Conservation (phyloP, 2,888 invertebrate species). For the Drosophila mayaguana region DNA sequence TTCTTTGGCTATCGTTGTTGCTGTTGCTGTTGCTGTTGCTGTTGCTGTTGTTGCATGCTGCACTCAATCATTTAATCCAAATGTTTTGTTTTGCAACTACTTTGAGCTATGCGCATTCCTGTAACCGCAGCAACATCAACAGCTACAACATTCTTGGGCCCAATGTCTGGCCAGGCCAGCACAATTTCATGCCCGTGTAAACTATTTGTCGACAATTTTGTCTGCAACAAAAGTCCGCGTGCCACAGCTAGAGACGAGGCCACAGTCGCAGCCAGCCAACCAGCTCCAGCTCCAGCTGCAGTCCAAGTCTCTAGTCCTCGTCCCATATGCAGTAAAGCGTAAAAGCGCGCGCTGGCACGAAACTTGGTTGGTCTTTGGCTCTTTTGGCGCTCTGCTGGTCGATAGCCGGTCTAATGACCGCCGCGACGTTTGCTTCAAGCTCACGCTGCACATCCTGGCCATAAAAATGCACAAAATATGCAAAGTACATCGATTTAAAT, state of each 20-base stretch:
- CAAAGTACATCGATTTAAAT: constrained; percentile 74
- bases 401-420: constrained; percentile 75
- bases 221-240: constrained; percentile 79
- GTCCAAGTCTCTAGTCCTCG: constrained; percentile 9
- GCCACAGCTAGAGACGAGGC: constrained; percentile 49
- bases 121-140: constrained; percentile 48
- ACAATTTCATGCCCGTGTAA: constrained; percentile 84
- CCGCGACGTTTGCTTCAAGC: constrained; percentile 34
- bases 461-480: constrained; percentile 71
- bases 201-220: constrained; percentile 85
- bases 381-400: constrained; percentile 32
- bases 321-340: constrained; percentile 59
- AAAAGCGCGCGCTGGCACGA: constrained; percentile 66
- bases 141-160: constrained; percentile 66
- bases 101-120: constrained; percentile 62
- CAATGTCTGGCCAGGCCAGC: constrained; percentile 54
- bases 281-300: neutral
- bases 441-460: constrained; percentile 42
- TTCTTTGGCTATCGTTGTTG: constrained; percentile 18
- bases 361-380: constrained; percentile 11
- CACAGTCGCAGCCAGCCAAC: constrained; percentile 4
- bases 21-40: neutral
- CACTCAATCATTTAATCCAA: constrained; percentile 68
- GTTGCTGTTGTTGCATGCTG: constrained; percentile 53
- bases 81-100: constrained; percentile 63